Conservation (phyloP, 2,113 vertebrate species). For the Tychaedon coryphoeus region DNA sequence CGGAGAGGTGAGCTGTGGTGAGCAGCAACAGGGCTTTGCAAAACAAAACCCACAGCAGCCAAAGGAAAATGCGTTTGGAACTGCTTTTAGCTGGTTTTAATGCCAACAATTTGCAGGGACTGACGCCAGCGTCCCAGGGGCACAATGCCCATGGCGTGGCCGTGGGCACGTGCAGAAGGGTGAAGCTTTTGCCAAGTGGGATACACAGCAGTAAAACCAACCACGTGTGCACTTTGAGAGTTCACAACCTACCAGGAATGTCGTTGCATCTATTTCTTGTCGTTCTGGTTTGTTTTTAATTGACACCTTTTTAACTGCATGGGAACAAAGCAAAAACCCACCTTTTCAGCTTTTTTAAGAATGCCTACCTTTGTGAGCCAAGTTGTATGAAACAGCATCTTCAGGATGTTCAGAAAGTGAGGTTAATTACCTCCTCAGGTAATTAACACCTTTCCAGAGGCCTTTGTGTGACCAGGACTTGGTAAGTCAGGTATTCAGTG, state of each 20-base stretch:
- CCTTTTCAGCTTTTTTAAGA: constrained; percentile 16
- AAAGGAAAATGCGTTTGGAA: neutral
- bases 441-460: neutral
- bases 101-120: constrained; percentile 52
- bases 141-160: fast-evolving
- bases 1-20: neutral
- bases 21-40: constrained; percentile 1
- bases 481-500: neutral
- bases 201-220: neutral
- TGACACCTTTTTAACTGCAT: constrained; percentile 58
- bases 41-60: neutral
- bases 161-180: neutral
- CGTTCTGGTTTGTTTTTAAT: constrained; percentile 16
- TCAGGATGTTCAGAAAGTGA: neutral
- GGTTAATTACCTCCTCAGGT: constrained; percentile 4
- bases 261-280: constrained; percentile 35
- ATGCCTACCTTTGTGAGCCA: constrained; percentile 27
- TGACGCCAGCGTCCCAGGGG: neutral
- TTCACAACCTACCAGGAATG: neutral
- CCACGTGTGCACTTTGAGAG: neutral
- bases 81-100: constrained; percentile 44
- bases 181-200: neutral
- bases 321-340: constrained; percentile 37
- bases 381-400: neutral
- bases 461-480: neutral